Evolutionary conservation across 1,140 invertebrate species (phyloP).

Genomic region (Littorina saxatilis): DNA sequence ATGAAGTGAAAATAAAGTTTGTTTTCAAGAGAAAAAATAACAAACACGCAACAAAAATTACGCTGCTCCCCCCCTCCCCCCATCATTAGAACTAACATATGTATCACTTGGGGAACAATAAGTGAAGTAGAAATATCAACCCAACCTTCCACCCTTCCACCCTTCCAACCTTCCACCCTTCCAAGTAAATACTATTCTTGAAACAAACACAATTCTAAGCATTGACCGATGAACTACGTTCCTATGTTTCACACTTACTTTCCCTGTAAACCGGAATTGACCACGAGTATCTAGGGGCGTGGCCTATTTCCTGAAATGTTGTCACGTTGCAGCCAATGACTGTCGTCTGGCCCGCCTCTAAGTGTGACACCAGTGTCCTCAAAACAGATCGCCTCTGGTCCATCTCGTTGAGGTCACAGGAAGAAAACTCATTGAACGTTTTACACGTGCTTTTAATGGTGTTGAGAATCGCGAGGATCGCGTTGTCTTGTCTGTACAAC

Average conservation of each 20-base stretch:
- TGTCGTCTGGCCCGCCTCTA: not conserved
- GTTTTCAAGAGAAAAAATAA: too few relatives aligned
- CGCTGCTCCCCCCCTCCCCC: too few relatives aligned
- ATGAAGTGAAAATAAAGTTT: not conserved
- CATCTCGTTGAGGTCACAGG: not conserved
- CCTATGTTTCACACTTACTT: too few relatives aligned
- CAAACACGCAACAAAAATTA: too few relatives aligned
- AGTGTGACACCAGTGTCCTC: slow-evolving; percentile 14
- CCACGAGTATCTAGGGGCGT: not conserved
- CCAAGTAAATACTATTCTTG: too few relatives aligned
- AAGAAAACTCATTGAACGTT: slow-evolving; percentile 12
- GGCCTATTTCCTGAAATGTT: not conserved
- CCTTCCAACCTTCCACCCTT: too few relatives aligned
- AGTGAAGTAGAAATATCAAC: too few relatives aligned
- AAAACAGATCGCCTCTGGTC: not conserved
- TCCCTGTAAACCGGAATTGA: not conserved
- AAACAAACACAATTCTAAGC: too few relatives aligned
- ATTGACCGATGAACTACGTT: too few relatives aligned
- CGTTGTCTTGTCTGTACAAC: slow-evolving; percentile 1
- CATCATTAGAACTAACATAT: too few relatives aligned
- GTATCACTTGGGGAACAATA: too few relatives aligned
- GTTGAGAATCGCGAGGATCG: not conserved
- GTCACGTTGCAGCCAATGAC: slow-evolving; percentile 11
- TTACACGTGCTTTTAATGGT: not conserved
- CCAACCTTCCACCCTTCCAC: too few relatives aligned